Base-by-base conservation (phyloP, 2,113 vertebrate species). In the Oncorhynchus mykiss region DNA sequence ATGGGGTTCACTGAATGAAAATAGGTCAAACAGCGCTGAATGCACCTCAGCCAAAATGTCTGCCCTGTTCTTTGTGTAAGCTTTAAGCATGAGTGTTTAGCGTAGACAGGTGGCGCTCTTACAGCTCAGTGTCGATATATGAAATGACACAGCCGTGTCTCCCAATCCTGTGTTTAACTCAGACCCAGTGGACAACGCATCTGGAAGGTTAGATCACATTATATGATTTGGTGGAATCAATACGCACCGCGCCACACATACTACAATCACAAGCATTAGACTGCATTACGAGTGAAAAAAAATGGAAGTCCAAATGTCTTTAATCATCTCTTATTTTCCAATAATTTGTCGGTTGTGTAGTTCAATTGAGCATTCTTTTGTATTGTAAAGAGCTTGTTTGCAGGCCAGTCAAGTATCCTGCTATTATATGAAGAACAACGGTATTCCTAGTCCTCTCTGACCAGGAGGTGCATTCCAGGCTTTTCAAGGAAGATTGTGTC, bases 1-100 rank as follows among this genome's bases (percentile, higher is more conserved):
- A 71, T 34, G 71, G 76, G 73, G 67, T 57, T 69, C 70, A 70
- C 72, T 73, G 66, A 79, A 64, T 76, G 80, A 89, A 90, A 87
- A 87, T 88, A 85, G 88, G 91, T 89, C 87, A 90, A 85, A 90
- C 74, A 60, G 68, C 68, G 75, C 34, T 69, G 68, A 73, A 88
- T 82, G 80, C 70, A 70, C 67, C 79, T 79, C 78, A 81, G 54
- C 75, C 81, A 89, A 89, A 90, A 90, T 89, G 87, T 85, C 85
- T 86, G 88, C 84, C 39, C 70, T 22, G n/a, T 74, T 70, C 68
- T 64, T 78, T 45, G 57, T 82, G 83, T 79, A 81, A 48, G 0
- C 62, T n/a, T 70, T 62, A 34, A 82, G 83, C 85, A 82, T 3
- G 66, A 64, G 76, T 70, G 7, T n/a, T 1, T 12, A 75, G 73